phyloP scores from a whole-genome alignment of 2,113 vertebrate species.

The Zonotrichia leucophrys region DNA sequence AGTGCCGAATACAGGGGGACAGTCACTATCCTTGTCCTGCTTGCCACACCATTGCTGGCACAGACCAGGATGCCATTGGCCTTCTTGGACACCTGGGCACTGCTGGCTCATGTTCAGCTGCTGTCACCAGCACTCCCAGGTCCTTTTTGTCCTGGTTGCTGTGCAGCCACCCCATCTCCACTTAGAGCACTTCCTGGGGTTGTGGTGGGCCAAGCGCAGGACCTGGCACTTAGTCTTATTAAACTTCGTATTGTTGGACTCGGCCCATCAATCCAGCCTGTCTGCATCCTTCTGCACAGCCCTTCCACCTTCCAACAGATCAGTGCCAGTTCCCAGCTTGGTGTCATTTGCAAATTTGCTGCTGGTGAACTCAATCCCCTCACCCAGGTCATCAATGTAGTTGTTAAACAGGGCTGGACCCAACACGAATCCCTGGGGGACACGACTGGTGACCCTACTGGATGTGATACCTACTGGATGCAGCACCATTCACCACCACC shows the following conservation, averaged over 20 bases:
- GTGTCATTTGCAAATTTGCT: not conserved
- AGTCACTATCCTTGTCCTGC: fast-evolving
- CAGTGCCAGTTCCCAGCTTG: not conserved
- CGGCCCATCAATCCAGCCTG: fast-evolving
- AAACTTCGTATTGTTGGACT: not conserved
- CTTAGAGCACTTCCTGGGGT: not conserved
- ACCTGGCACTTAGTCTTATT: not conserved
- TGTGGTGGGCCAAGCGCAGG: too few species aligned
- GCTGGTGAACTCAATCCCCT: too few species aligned
- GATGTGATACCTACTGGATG: fast-evolving
- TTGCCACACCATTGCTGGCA: not conserved
- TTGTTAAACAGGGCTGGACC: not conserved
- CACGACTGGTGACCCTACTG: not conserved
- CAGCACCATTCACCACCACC: not conserved
- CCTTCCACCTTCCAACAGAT: not conserved
- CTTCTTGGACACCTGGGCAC: not conserved
- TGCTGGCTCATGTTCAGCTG: not conserved
- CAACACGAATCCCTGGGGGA: not conserved
- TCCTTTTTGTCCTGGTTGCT: not conserved
- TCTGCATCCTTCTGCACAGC: not conserved
- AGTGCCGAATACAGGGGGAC: fast-evolving
- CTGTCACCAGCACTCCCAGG: too few species aligned
- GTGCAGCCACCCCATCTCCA: not conserved
- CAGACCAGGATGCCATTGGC: not conserved
- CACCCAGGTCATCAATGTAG: not conserved